Conservation (phyloP, 2,797 vertebrate genomes). For the Danio aesculapii region DNA sequence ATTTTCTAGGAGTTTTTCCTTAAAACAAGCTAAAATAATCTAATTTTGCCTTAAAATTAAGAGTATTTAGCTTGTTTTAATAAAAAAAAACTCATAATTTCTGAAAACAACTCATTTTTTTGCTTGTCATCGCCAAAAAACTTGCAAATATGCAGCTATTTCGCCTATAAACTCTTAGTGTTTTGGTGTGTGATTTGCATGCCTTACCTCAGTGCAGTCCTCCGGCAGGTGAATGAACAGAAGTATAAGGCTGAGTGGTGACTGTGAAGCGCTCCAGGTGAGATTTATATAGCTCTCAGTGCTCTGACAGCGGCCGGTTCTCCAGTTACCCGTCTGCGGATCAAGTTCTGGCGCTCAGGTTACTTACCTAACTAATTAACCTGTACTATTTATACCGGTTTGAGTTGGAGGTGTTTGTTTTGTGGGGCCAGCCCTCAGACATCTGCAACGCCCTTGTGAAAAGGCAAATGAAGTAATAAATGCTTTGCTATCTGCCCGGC, state of each 20-base stretch:
- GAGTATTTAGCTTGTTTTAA: no score
- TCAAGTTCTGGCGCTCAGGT: constrained; percentile 92
- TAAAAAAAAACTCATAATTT: no score
- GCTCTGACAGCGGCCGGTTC: constrained; percentile 87
- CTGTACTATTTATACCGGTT: constrained; percentile 91
- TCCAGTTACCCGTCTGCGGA: constrained; percentile 93
- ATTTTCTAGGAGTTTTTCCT: no score
- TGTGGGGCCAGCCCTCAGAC: constrained; percentile 63
- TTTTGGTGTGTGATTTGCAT: no score
- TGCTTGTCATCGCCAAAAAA: no score
- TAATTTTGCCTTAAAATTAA: no score
- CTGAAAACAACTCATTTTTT: no score
- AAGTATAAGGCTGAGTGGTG: constrained; percentile 77
- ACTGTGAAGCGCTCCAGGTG: constrained; percentile 72
- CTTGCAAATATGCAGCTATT: no score
- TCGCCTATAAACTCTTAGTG: no score
- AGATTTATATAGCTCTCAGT: constrained; percentile 94
- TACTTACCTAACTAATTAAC: constrained; percentile 94
- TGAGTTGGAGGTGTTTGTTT: constrained; percentile 59
- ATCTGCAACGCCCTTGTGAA: constrained; percentile 70
- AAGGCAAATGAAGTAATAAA: constrained; percentile 72
- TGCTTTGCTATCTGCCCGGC: constrained; percentile 53
- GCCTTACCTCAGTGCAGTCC: constrained; percentile 60
- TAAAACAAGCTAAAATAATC: no score
- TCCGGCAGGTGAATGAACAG: constrained; percentile 69